phyloP scores from a whole-genome alignment of 1,140 invertebrate species.

The Aporrectodea caliginosa region DNA sequence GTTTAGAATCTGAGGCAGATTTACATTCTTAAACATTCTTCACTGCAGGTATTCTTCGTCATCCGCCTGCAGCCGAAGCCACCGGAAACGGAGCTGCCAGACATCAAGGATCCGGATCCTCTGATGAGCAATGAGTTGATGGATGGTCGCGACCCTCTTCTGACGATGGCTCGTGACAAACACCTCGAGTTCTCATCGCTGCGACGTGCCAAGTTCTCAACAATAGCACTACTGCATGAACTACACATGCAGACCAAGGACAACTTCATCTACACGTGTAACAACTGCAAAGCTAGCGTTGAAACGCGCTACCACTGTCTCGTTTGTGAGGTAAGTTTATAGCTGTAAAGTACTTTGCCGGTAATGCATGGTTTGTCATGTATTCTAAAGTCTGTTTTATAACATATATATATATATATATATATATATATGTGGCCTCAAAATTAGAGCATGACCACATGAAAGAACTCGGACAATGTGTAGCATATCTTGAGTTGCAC shows the following conservation, averaged over 20 bases:
- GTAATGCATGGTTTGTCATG: too few relatives aligned
- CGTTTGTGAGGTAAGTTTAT: conserved; percentile 71
- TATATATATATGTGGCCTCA: too few relatives aligned
- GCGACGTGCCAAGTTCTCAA: conserved; percentile 89
- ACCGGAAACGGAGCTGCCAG: neutral
- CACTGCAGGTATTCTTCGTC: conserved; percentile 86
- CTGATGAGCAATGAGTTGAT: conserved; percentile 93
- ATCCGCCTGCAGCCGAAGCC: conserved; percentile 71
- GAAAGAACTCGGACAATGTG: too few relatives aligned
- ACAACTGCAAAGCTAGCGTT: conserved; percentile 90
- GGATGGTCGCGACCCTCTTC: conserved; percentile 98
- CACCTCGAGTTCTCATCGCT: conserved; percentile 99
- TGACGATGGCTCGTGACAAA: conserved; percentile 94
- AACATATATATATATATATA: too few relatives aligned
- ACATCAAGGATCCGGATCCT: conserved; percentile 80
- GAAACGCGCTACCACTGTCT: conserved; percentile 96
- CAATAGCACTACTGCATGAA: conserved; percentile 95
- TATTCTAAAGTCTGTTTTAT: too few relatives aligned
- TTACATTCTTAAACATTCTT: too few relatives aligned
- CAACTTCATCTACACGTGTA: conserved; percentile 85
- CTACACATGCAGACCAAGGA: conserved; percentile 79
- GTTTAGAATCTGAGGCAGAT: too few relatives aligned
- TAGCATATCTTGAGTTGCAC: too few relatives aligned
- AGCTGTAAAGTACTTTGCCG: too few relatives aligned
- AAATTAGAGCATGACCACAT: too few relatives aligned